Conservation (phyloP, 1,140 invertebrate species). For the Chelonus insularis region DNA sequence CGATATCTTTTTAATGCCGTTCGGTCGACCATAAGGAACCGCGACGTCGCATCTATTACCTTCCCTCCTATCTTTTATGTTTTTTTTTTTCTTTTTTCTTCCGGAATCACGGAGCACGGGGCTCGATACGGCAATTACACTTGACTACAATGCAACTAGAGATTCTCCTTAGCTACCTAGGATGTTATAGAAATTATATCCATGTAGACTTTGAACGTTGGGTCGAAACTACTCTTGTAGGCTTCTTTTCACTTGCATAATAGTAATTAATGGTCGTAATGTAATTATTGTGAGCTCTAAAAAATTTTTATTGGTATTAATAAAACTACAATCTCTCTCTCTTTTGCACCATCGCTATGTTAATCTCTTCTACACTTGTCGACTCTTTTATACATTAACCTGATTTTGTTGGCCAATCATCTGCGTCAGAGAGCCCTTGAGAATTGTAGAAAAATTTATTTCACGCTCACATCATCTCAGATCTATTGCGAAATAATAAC, state of each 20-base stretch:
- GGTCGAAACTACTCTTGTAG: neutral
- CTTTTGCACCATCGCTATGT: too few species aligned
- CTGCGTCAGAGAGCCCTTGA: neutral
- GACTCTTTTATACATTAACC: conserved; percentile 24
- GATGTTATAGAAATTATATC: neutral
- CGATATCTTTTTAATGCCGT: neutral
- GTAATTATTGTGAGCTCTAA: neutral
- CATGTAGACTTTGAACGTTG: too few species aligned
- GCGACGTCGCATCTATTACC: neutral
- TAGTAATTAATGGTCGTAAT: neutral
- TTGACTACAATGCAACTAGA: neutral
- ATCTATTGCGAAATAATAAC: neutral
- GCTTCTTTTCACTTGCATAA: neutral
- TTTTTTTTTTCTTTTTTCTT: conserved; percentile 6
- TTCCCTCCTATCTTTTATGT: neutral
- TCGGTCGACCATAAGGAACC: neutral
- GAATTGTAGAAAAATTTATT: neutral
- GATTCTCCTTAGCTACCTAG: too few species aligned
- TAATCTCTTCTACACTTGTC: neutral
- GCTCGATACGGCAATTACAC: conserved; percentile 21
- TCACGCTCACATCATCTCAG: neutral
- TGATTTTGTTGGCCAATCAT: conserved; percentile 19
- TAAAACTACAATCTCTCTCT: neutral
- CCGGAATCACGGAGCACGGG: conserved; percentile 13
- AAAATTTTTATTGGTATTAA: neutral